These are phyloP conservation scores for Neoscelio sp. DNA, from an alignment of 2,888 invertebrate genomes.

Conservation along the genomic window DNA sequence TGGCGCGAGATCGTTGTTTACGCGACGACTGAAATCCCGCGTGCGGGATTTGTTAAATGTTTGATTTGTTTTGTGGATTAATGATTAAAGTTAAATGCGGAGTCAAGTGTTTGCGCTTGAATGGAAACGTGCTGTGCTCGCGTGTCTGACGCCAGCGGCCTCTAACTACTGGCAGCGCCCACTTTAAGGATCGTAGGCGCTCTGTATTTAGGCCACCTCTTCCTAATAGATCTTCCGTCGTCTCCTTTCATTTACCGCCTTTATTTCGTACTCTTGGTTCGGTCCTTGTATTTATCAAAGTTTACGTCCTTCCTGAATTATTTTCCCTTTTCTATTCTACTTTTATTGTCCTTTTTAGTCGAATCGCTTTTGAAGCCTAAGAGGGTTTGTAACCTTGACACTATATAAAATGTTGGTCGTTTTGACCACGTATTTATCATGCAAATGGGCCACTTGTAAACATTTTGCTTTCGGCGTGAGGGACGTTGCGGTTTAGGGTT, in stretches of 20 bases:
- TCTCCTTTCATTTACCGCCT: conserved; percentile 42
- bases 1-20: too few relatives aligned
- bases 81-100: conserved; percentile 25
- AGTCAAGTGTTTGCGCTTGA: conserved; percentile 32
- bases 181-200: conserved; percentile 63
- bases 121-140: conserved; percentile 40
- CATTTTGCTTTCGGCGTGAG: neutral
- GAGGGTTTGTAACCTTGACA: conserved; percentile 37
- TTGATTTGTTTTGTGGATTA: conserved; percentile 24
- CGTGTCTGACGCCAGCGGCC: conserved; percentile 64
- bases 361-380: too few relatives aligned
- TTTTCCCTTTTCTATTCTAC: neutral
- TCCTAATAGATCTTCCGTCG: conserved; percentile 51
- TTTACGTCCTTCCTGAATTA: neutral
- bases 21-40: too few relatives aligned
- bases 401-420: conserved; percentile 17
- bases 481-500: conserved; percentile 2
- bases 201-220: conserved; percentile 64
- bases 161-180: conserved; percentile 68
- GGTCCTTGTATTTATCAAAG: conserved; percentile 7
- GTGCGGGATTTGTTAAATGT: too few relatives aligned
- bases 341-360: neutral
- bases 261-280: conserved; percentile 3
- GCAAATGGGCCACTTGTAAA: conserved; percentile 14
- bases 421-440: conserved; percentile 8